A percentile compares a stretch with the other conserved stretches of the same genome.
phyloP scores from a whole-genome alignment of 2,113 vertebrate genomes.

The Tragelaphus buxtoni region DNA sequence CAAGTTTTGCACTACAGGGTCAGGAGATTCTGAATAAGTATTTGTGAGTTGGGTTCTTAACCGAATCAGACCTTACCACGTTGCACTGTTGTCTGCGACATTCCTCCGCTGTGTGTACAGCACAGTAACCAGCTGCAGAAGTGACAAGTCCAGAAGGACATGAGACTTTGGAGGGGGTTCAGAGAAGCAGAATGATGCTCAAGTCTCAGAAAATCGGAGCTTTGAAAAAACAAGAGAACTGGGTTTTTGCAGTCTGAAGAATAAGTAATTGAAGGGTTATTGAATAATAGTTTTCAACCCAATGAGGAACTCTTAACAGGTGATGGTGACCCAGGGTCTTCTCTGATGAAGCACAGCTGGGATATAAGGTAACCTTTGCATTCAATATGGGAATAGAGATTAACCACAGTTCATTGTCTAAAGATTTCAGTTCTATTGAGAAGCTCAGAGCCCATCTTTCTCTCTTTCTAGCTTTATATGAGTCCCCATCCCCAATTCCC shows the following conservation, averaged over 20 bases:
- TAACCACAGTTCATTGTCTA: background rate
- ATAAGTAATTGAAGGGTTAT: background rate
- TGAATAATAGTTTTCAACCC: constrained; percentile 4
- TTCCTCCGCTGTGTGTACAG: background rate
- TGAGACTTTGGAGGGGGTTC: constrained; percentile 23
- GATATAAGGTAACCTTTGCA: background rate
- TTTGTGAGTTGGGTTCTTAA: constrained; percentile 25
- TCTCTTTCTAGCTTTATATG: background rate
- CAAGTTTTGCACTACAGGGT: constrained; percentile 34
- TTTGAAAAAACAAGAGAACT: constrained; percentile 36
- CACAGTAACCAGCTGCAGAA: background rate
- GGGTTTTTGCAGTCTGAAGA: background rate
- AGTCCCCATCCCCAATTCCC: background rate
- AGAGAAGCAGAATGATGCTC: constrained; percentile 23
- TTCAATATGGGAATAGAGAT: background rate
- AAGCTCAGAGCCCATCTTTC: background rate
- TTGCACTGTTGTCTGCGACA: background rate
- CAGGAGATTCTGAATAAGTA: constrained; percentile 29
- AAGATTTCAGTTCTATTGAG: background rate
- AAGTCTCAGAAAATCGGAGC: constrained; percentile 30
- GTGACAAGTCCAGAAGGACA: background rate
- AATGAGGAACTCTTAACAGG: background rate
- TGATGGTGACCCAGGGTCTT: background rate
- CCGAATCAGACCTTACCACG: background rate
- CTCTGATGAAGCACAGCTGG: background rate